phyloP scores from a whole-genome alignment of 2,888 invertebrate genomes.

The Lasioglossum lativentre region DNA sequence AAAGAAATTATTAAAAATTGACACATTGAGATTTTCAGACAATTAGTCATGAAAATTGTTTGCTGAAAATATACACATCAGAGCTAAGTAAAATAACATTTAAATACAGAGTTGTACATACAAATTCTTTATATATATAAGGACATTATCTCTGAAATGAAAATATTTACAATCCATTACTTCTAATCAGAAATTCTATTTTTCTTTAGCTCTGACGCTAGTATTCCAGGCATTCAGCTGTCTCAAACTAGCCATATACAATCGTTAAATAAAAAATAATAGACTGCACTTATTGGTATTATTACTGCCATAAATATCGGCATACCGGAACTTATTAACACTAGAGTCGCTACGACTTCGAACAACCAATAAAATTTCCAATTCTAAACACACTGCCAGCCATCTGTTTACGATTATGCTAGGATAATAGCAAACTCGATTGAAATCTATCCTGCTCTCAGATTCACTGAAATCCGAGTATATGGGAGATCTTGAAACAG shows the following conservation, averaged over 20 bases:
- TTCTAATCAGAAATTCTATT: constrained; percentile 24
- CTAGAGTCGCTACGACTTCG: constrained; percentile 93
- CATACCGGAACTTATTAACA: constrained; percentile 94
- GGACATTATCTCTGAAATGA: background rate
- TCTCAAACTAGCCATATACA: constrained; percentile 97
- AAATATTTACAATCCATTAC: constrained; percentile 25
- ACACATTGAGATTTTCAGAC: constrained; percentile 38
- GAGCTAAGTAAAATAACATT: constrained; percentile 46
- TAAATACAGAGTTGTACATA: constrained; percentile 25
- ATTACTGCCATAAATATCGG: constrained; percentile 92
- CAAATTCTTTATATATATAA: constrained; percentile 18
- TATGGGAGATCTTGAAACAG: constrained; percentile 97
- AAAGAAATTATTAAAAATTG: constrained; percentile 45
- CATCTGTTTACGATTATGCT: constrained; percentile 96
- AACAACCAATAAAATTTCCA: constrained; percentile 90
- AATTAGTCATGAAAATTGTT: constrained; percentile 19
- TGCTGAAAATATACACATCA: constrained; percentile 30
- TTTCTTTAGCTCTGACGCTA: constrained; percentile 45
- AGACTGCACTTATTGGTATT: constrained; percentile 91
- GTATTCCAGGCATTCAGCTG: constrained; percentile 88
- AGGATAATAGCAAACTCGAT: constrained; percentile 96
- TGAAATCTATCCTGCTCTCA: constrained; percentile 95
- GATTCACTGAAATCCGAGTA: constrained; percentile 99
- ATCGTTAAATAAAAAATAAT: constrained; percentile 95
- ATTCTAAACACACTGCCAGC: constrained; percentile 97